Conservation (phyloP, 2,113 vertebrate species). For the Marmota monax region DNA sequence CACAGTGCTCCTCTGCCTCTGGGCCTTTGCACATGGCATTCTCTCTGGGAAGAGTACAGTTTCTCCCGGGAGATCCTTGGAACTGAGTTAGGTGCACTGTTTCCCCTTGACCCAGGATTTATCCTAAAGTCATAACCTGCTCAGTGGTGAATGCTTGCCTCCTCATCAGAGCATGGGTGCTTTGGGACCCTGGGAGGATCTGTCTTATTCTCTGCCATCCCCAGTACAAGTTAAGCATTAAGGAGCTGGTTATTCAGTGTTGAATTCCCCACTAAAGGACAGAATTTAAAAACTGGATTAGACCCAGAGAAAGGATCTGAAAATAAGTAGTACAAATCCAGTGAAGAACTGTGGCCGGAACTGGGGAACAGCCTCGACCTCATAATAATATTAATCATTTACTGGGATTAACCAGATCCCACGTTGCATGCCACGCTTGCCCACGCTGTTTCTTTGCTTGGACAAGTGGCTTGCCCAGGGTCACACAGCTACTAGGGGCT, state of each 20-base stretch:
- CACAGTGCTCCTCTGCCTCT: not conserved
- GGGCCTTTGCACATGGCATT: not conserved
- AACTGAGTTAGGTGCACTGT: not conserved
- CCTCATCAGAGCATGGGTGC: not conserved
- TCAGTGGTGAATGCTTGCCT: not conserved
- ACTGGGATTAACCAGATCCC: too few species aligned
- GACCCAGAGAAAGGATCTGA: not conserved
- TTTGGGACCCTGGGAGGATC: too few species aligned
- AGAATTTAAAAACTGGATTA: not conserved
- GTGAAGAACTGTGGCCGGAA: not conserved
- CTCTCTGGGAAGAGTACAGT: not conserved
- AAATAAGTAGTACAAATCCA: not conserved
- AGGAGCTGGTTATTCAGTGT: not conserved
- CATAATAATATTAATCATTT: not conserved
- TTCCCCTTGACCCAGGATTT: not conserved
- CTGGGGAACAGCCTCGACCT: not conserved
- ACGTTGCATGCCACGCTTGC: not conserved
- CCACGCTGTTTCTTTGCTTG: not conserved
- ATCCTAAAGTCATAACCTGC: not conserved
- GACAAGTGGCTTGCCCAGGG: not conserved
- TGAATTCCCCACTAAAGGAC: not conserved
- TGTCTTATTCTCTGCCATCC: not conserved
- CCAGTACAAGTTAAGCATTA: too few species aligned
- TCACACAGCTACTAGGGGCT: not conserved
- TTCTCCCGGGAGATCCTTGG: not conserved